Conservation (phyloP, 2,888 invertebrate genomes). For the Epinotia brunnichana region DNA sequence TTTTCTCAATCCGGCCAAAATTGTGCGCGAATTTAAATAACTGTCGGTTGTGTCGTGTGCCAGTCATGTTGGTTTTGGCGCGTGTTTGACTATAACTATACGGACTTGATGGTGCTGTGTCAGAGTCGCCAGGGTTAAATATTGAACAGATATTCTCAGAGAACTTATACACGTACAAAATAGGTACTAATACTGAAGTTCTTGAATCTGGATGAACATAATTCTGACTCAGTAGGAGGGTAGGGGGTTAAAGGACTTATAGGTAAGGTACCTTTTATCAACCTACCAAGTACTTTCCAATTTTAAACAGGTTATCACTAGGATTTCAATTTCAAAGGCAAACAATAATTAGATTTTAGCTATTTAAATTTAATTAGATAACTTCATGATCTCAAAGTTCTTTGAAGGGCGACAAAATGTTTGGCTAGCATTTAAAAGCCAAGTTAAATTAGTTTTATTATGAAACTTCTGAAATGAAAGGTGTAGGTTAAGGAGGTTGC, state of each 20-base stretch:
- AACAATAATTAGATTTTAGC: neutral
- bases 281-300: neutral
- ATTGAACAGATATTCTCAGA: too few relatives aligned
- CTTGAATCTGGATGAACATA: neutral
- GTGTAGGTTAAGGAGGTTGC: neutral
- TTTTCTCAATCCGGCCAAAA: slow-evolving; percentile 53
- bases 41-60: neutral
- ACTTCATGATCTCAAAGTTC: neutral
- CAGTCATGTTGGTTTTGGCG: slow-evolving; percentile 3
- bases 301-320: neutral
- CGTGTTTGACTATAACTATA: slow-evolving; percentile 7
- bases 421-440: slow-evolving; percentile 5
- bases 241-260: too few relatives aligned
- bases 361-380: neutral
- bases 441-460: slow-evolving; percentile 15
- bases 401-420: neutral
- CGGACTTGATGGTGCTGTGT: too few relatives aligned
- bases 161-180: too few relatives aligned
- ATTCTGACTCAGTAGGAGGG: neutral
- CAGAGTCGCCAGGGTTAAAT: too few relatives aligned
- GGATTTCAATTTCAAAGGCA: neutral
- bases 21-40: slow-evolving; percentile 24
- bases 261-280: neutral
- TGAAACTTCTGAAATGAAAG: neutral
- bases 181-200: neutral